Percentiles rank a stretch among this genome's conserved stretches.
Conservation (phyloP, 2,888 invertebrate genomes). For the Capitulum mitella region DNA sequence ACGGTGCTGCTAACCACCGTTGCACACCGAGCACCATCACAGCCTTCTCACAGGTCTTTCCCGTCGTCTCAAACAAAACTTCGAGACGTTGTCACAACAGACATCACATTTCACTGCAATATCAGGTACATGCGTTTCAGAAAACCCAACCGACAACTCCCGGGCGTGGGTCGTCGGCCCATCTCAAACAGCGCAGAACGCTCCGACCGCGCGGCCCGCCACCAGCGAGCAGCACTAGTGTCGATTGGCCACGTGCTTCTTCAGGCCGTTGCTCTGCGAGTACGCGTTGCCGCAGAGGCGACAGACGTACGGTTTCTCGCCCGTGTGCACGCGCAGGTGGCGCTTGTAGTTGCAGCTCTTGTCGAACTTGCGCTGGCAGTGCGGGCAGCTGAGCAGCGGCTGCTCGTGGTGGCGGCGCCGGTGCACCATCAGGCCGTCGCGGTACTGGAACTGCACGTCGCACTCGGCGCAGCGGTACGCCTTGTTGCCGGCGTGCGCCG, state of each 20-base stretch:
- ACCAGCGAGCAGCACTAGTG: too few relatives aligned
- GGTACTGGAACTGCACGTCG: slow-evolving; percentile 28
- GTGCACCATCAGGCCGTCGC: slow-evolving; percentile 31
- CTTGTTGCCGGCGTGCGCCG: slow-evolving; percentile 31
- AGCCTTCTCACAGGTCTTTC: too few relatives aligned
- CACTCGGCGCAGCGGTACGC: slow-evolving; percentile 29
- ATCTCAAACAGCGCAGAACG: too few relatives aligned
- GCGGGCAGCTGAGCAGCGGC: background rate
- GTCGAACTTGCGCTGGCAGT: background rate
- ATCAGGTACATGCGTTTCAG: too few relatives aligned
- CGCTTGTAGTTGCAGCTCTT: slow-evolving; percentile 9
- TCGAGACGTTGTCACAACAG: too few relatives aligned
- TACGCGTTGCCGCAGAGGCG: background rate
- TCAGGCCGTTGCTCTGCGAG: slow-evolving; percentile 2
- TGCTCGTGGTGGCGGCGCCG: slow-evolving; percentile 13
- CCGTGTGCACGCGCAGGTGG: slow-evolving; percentile 5
- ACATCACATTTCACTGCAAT: too few relatives aligned
- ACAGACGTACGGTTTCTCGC: background rate
- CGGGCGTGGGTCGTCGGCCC: too few relatives aligned
- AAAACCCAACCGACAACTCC: too few relatives aligned
- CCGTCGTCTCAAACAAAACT: too few relatives aligned
- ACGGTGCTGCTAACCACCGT: too few relatives aligned
- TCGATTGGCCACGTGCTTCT: slow-evolving; percentile 4
- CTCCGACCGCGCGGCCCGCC: too few relatives aligned
- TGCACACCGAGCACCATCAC: too few relatives aligned